phyloP scores from a whole-genome alignment of 2,888 invertebrate species.

The Drosophila yooni region DNA sequence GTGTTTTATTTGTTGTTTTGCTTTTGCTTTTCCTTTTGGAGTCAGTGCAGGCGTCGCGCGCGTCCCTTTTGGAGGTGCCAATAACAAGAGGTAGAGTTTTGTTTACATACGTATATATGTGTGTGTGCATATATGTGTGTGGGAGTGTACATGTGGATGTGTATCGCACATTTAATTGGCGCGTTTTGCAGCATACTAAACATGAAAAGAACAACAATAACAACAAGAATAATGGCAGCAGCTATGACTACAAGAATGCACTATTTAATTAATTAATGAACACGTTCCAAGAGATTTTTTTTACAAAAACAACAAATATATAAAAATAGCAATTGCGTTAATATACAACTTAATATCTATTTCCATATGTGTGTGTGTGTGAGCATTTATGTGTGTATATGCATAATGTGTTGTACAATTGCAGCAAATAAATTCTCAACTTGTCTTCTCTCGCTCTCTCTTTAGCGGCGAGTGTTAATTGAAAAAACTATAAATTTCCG shows the following conservation, averaged over 20 bases:
- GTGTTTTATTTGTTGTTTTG: constrained; percentile 44
- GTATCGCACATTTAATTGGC: constrained; percentile 29
- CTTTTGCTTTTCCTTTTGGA: constrained; percentile 20
- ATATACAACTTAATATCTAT: constrained; percentile 32
- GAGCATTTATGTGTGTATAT: constrained; percentile 18
- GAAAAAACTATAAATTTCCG: constrained; percentile 76
- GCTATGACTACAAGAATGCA: constrained; percentile 20
- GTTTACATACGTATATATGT: constrained; percentile 36
- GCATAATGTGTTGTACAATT: constrained; percentile 42
- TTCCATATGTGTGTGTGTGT: constrained; percentile 9
- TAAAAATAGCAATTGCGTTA: constrained; percentile 54
- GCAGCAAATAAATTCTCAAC: constrained; percentile 46
- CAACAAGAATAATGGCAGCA: constrained; percentile 1
- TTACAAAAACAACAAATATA: constrained; percentile 58
- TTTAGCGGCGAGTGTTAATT: constrained; percentile 52
- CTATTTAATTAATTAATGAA: constrained; percentile 69
- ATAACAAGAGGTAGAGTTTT: constrained; percentile 64
- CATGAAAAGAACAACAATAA: constrained; percentile 6
- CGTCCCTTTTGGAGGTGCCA: constrained; percentile 58
- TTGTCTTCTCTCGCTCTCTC: constrained; percentile 11
- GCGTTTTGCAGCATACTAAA: constrained; percentile 34
- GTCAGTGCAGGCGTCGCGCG: constrained; percentile 36
- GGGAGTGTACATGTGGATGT: constrained; percentile 20
- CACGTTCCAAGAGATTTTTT: constrained; percentile 57
- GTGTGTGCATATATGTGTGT: neutral